These are phyloP conservation scores for Idris sp. DNA, from an alignment of 1,140 invertebrate genomes.

Conservation along the genomic window DNA sequence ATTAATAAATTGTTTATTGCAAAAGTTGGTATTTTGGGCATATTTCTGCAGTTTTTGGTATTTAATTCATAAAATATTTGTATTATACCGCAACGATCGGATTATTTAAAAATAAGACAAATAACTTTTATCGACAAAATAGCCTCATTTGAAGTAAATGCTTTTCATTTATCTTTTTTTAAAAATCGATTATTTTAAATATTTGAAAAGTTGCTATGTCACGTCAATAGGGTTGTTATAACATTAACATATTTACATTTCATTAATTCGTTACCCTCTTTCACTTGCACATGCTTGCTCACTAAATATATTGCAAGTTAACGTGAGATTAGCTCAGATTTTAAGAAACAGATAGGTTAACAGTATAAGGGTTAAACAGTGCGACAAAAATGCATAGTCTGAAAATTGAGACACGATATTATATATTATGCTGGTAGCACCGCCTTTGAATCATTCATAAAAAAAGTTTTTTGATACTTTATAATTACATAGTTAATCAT, in stretches of 20 bases:
- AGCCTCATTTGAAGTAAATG: too few relatives aligned
- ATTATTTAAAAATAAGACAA: too few relatives aligned
- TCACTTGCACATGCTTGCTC: not conserved
- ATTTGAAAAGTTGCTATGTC: slow-evolving; percentile 4
- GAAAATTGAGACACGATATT: slow-evolving; percentile 35
- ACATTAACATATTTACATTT: slow-evolving; percentile 43
- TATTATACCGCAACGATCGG: too few relatives aligned
- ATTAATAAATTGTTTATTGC: too few relatives aligned
- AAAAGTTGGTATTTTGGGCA: too few relatives aligned
- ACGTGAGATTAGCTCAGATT: slow-evolving; percentile 43
- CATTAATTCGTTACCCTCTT: slow-evolving; percentile 27
- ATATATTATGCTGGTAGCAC: slow-evolving; percentile 11
- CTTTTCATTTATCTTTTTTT: not conserved
- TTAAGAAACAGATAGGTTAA: slow-evolving; percentile 31
- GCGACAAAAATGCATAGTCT: slow-evolving; percentile 23
- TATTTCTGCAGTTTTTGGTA: too few relatives aligned
- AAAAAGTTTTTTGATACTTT: not conserved
- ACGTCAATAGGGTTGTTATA: slow-evolving; percentile 8
- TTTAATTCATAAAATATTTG: too few relatives aligned
- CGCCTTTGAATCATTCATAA: not conserved
- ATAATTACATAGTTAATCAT: not conserved
- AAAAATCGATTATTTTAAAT: slow-evolving; percentile 15
- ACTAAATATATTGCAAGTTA: slow-evolving; percentile 29
- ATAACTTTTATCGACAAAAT: too few relatives aligned
- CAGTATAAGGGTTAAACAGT: slow-evolving; percentile 25